Evolutionary conservation across 2,888 invertebrate genomes (phyloP).

Genomic region (Busseola fusca): DNA sequence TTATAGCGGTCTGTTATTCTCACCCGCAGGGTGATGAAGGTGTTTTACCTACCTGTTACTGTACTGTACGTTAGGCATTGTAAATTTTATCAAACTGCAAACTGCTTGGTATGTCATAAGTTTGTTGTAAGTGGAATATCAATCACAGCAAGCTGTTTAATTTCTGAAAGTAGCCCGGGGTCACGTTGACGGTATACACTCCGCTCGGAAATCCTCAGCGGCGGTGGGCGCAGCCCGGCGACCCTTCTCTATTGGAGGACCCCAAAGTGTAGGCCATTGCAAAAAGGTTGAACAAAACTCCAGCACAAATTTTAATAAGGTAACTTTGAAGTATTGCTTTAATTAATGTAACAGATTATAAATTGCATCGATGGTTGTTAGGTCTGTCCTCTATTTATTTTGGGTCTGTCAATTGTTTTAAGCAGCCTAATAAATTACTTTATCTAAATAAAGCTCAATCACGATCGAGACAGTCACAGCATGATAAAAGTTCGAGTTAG

Average conservation of each 20-base stretch:
- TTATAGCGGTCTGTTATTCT: conserved; percentile 4
- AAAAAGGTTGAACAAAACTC: conserved; percentile 89
- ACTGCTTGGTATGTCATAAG: background rate
- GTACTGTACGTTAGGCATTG: no score
- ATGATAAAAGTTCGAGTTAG: conserved; percentile 4
- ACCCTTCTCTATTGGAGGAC: conserved; percentile 87
- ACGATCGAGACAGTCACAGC: background rate
- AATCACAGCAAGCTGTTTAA: conserved; percentile 90
- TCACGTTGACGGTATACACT: conserved; percentile 92
- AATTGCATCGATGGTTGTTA: background rate
- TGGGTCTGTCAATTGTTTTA: background rate
- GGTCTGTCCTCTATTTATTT: background rate
- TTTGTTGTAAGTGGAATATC: conserved; percentile 88
- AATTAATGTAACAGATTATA: conserved; percentile 6
- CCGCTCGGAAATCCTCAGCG: conserved; percentile 92
- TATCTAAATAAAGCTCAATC: background rate
- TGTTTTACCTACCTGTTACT: no score
- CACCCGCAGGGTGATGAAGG: background rate
- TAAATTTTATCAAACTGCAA: background rate
- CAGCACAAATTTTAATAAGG: conserved; percentile 91
- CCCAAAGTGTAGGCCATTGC: conserved; percentile 89
- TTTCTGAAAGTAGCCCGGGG: conserved; percentile 89
- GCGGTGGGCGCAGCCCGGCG: conserved; percentile 90
- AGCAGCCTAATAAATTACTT: background rate
- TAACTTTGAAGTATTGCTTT: conserved; percentile 56